Base-by-base conservation (phyloP, 2,797 vertebrate species). In the Chiroxiphia lanceolata region DNA sequence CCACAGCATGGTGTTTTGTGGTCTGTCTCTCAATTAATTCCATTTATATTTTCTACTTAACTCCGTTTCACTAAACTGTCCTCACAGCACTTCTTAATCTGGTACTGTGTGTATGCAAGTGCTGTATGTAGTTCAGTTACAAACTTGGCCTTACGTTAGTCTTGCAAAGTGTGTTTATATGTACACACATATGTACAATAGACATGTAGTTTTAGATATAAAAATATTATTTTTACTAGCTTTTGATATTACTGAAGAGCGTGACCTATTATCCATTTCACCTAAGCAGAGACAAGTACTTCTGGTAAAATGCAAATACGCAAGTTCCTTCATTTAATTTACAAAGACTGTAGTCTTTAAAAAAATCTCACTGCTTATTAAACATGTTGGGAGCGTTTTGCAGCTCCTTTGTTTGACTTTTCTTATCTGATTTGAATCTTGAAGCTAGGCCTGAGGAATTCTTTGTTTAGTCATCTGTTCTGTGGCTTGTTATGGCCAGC, bases 341-440 rank as follows among this genome's bases (percentile, higher is more conserved):
- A 88, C 64, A 40, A 90, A 81, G 72, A 51, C 57, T 50, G 54
- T 53, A 34, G 38, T 80, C 69, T 71, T 71, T 15, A 38, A 70
- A 34, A 34, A 86, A 88, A 71, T 88, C 69, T 89, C 31, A 10
- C 19, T 72, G 65, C 54, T 60, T 88, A 76, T 75, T 81, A 91
- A 94, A 79, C 8, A 7, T 3, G 3, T 31, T 69, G 57, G 54
- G 54, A 94, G 57, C 38, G 72, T 63, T 94, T 86, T 79, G 54
- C 77, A 91, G 67, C 20, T 86, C 42, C 60, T 91, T 89, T 87
- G 56, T 87, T 92, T 91, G 45, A 80, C 71, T 91, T 61, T 40
- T 60, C 40, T 79, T 91, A 90, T 79, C 83, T 48, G 77, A 86
- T 67, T 59, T 61, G 50, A 87, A 71, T 94, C 69, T 65, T 34